phyloP scores from a whole-genome alignment of 2,113 vertebrate genomes.

The Porphyrio hochstetteri region DNA sequence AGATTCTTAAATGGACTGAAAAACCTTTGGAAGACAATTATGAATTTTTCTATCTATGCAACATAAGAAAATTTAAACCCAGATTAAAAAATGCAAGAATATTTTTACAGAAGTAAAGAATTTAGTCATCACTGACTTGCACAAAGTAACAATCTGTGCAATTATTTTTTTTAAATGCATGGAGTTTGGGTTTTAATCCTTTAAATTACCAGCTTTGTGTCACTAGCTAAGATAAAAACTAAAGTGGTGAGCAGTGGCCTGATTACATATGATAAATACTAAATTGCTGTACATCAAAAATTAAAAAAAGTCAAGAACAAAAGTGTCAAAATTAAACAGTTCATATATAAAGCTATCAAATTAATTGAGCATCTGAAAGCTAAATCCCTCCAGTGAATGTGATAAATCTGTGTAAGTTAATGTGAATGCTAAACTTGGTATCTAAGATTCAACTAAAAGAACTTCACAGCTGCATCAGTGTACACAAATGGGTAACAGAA shows the following conservation, averaged over 20 bases:
- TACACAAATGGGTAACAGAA: background rate
- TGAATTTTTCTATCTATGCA: background rate
- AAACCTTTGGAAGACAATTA: background rate
- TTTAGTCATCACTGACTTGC: background rate
- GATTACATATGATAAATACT: background rate
- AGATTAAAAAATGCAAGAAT: background rate
- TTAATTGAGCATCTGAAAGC: background rate
- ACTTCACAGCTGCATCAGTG: background rate
- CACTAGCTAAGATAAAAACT: background rate
- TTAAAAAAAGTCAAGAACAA: background rate
- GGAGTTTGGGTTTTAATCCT: background rate
- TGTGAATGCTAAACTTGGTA: background rate
- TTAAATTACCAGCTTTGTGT: background rate
- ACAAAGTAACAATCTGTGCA: background rate
- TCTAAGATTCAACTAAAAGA: background rate
- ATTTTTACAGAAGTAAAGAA: background rate
- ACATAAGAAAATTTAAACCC: background rate
- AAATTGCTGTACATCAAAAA: background rate
- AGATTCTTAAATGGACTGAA: background rate
- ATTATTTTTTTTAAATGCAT: background rate
- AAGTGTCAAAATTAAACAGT: background rate
- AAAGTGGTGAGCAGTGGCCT: background rate
- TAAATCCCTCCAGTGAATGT: background rate
- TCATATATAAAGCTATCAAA: background rate
- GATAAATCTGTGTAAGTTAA: background rate